phyloP scores from a whole-genome alignment of 2,888 invertebrate species.

The Unio delphinus region DNA sequence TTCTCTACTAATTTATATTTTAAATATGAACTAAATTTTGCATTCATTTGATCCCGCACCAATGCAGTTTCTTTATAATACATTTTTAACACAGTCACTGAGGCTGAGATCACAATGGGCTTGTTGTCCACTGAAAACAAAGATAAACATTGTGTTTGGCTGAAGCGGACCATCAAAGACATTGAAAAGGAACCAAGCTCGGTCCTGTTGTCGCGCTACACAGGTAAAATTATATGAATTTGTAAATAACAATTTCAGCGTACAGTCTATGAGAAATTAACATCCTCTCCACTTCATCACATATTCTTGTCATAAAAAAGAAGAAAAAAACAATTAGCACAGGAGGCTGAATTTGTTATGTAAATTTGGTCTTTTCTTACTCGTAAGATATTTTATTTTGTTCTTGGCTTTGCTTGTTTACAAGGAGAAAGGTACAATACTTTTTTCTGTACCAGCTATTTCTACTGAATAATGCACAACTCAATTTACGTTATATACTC shows the following conservation, averaged over 20 bases:
- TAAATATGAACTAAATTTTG: not conserved
- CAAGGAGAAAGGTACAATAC: too few species aligned
- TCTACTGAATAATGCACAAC: too few species aligned
- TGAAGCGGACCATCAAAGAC: conserved; percentile 46
- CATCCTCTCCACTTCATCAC: not conserved
- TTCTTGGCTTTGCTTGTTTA: too few species aligned
- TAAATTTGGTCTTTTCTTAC: too few species aligned
- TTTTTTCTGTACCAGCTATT: too few species aligned
- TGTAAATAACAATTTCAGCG: not conserved
- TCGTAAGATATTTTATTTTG: too few species aligned
- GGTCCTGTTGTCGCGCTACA: conserved; percentile 38
- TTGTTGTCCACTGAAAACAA: conserved; percentile 26
- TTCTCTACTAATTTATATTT: not conserved
- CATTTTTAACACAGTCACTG: conserved; percentile 36
- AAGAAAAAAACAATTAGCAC: too few species aligned
- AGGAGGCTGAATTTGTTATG: too few species aligned
- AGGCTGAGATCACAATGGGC: conserved; percentile 41
- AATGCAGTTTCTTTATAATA: too few species aligned
- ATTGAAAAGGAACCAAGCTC: conserved; percentile 38
- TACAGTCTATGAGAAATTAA: not conserved
- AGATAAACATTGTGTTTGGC: conserved; percentile 48
- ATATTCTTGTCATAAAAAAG: too few species aligned
- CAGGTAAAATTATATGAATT: conserved; percentile 22
- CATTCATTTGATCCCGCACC: too few species aligned
- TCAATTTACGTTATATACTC: too few species aligned